These are phyloP conservation scores for Sipha flava DNA, from an alignment of 1,140 invertebrate genomes.

Conservation along the genomic window DNA sequence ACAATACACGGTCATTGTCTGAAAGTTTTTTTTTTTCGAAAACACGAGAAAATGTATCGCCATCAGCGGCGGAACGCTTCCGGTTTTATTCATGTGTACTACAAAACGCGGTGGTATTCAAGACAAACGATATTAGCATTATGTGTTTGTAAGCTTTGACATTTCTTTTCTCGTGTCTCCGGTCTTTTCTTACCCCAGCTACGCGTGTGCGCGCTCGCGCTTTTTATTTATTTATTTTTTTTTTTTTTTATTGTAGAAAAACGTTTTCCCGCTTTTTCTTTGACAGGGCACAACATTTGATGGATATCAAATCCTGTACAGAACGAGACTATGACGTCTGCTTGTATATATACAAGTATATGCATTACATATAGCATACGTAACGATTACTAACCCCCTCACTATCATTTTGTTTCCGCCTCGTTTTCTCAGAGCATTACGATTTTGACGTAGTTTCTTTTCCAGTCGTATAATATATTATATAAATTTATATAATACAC, in stretches of 20 bases:
- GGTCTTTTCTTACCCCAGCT: background rate
- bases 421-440: constrained; percentile 18
- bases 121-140: constrained; percentile 33
- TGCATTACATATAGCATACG: constrained; percentile 20
- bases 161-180: constrained; percentile 22
- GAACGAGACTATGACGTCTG: constrained; percentile 19
- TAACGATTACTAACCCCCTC: constrained; percentile 28
- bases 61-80: constrained; percentile 31
- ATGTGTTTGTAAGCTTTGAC: constrained; percentile 33
- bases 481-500: background rate
- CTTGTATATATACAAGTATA: background rate
- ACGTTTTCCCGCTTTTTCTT: constrained; percentile 25
- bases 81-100: constrained; percentile 27
- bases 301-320: constrained; percentile 30
- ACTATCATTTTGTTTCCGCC: constrained; percentile 23
- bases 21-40: constrained; percentile 23
- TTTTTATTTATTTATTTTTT: background rate
- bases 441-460: constrained; percentile 19
- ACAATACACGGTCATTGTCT: constrained; percentile 28
- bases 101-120: constrained; percentile 4
- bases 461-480: background rate
- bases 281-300: constrained; percentile 26
- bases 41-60: constrained; percentile 29
- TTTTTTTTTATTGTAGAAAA: constrained; percentile 27
- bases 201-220: background rate